Evolutionary conservation across 2,113 vertebrate genomes (phyloP), one percentile per base, ranked within the genome.

Genomic region (Hippopotamus amphibius): DNA sequence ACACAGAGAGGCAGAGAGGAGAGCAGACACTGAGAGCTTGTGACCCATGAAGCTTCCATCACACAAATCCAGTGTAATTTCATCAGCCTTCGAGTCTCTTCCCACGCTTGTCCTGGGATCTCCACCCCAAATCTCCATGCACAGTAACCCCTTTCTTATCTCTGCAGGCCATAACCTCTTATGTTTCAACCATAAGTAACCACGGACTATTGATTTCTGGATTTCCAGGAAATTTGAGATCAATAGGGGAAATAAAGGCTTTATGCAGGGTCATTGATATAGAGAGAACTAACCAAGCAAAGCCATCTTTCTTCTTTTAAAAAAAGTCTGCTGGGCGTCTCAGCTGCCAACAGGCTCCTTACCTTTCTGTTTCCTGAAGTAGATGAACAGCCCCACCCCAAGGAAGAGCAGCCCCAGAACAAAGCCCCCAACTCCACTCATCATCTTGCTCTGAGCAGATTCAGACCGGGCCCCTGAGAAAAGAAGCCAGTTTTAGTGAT

Each of bases 91-190:
- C 3, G 1, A 14, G 46, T 0, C 41, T 57, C 21, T 24, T 81
- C 33, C 15, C 15, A 6, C 15, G 43, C 19, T 30, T 61, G 2
- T 1, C 11, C 41, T 17, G 46, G 4, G 21, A 22, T 33, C 24
- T 11, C 8, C 0, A 15, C 2, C 43, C 8, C 21, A 30, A 19
- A 59, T 14, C 26, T 13, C 1, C 1, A 3, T 2, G 4, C 16
- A 22, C 2, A 7, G 19, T 33, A 26, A 59, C 1, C 3, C 28
- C 26, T 24, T 17, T 72, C 48, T 53, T 7, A 2, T 1, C 30
- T 43, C 28, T 66, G 19, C 0, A 37, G 22, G 22, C 6, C 33
- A 43, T 68, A 8, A 19, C 0, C 6, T 30, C 48, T 48, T 19
- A 15, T 6, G 5, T 2, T 28, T 13, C 7, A 0, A 16, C 30